Base-by-base conservation (phyloP, 2,888 invertebrate species). In the Octonoba sinensis region DNA sequence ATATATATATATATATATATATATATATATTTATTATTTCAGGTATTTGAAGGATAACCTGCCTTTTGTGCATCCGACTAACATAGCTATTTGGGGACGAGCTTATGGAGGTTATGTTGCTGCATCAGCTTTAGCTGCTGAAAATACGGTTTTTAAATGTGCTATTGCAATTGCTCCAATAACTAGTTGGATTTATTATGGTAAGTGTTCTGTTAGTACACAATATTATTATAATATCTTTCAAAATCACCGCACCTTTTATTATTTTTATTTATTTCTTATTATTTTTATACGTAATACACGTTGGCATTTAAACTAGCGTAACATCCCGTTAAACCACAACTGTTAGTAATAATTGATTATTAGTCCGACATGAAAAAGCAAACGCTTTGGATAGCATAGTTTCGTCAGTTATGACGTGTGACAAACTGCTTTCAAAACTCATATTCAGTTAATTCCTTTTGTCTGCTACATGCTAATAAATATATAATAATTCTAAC, bases 31-130 rank as follows among this genome's bases (percentile, higher is more conserved):
- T 24, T 54, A 16, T 22, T 18, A 8, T 67, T 51, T 20, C 51
- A 85, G 85, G 87, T 95, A 95, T 88, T 91, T 97, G 56, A 91
- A 94, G 4, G 95, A 96, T 87, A 94, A 94, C 13, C 91, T 96
- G 3, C 94, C 95, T 88, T 97, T 96, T 87, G 94, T 98, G 66
- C 96, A 97, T 88, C 92, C 93, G 69, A 92, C 93, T 8, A 92
- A 95, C 22, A 95, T 97, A 84, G 97, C 96, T 0, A 95, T 99
- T 83, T 97, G 96, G 95, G 99, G 99, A 3, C 95, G 96, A 92
- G 95, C 96, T 75, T 99, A 98, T 87, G 99, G 99, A 0, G 99
- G 97, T 3, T 99, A 96, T 88, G 93, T 96, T 0, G 94, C 97
- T 0, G 93, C 96, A 0, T 91, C 96, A 84, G 94, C 95, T 1